Conservation (phyloP, 2,797 vertebrate species). For the Cyprinodon diabolis region DNA sequence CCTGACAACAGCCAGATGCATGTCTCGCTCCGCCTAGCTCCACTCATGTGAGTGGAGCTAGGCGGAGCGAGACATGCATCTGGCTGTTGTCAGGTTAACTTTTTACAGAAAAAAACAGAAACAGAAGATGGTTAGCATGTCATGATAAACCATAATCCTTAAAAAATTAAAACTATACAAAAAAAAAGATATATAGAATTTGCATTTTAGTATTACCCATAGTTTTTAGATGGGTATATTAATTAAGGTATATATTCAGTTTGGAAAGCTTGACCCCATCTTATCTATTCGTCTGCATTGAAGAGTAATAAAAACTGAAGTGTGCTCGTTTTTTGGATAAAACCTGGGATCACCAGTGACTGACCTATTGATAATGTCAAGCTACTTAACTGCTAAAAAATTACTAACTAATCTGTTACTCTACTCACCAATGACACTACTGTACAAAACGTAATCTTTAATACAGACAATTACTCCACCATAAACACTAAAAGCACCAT, state of each 20-base stretch:
- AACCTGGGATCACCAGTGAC: slow-evolving; percentile 5
- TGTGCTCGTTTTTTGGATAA: no score
- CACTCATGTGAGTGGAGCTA: no score
- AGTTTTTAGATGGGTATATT: background rate
- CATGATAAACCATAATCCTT: background rate
- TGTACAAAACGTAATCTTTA: background rate
- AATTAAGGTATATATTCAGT: no score
- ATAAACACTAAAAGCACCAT: no score
- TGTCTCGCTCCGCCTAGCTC: no score
- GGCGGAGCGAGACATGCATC: no score
- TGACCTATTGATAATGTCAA: slow-evolving; percentile 6
- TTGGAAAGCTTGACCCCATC: background rate
- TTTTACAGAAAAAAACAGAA: background rate
- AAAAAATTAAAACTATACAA: background rate
- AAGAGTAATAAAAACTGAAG: no score
- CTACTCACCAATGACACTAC: background rate
- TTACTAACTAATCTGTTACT: slow-evolving; percentile 4
- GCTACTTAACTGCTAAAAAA: background rate
- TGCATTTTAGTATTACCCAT: background rate
- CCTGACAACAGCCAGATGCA: no score
- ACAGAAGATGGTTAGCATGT: background rate
- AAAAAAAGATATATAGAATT: background rate
- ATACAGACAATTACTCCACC: slow-evolving; percentile 2
- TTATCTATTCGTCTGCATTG: no score
- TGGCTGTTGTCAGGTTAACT: no score